Conservation (phyloP, 2,888 invertebrate species). For the Mantis religiosa region DNA sequence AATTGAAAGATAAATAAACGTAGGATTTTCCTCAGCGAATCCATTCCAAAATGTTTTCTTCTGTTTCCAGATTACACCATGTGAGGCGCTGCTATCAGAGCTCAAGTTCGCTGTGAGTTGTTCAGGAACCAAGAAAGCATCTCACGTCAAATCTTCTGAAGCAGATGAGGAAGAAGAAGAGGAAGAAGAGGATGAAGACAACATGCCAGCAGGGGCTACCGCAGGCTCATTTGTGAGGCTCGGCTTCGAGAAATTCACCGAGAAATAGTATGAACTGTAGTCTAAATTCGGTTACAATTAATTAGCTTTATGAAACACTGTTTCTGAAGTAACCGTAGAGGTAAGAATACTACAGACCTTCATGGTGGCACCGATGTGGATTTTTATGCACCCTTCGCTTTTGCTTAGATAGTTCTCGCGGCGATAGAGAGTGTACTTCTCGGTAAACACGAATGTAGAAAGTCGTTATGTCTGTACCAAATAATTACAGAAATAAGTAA, state of each 20-base stretch:
- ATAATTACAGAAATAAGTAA: background rate
- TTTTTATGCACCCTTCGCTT: background rate
- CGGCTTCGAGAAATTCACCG: background rate
- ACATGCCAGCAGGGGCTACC: background rate
- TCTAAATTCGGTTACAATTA: background rate
- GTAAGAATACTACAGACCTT: too few relatives aligned
- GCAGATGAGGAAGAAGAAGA: slow-evolving; percentile 12
- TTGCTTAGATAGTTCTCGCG: background rate
- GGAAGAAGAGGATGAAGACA: background rate
- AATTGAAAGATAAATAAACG: too few relatives aligned
- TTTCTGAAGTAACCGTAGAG: background rate
- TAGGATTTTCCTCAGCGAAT: too few relatives aligned
- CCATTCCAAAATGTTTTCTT: background rate
- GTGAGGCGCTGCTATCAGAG: slow-evolving; percentile 66
- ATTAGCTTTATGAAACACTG: background rate
- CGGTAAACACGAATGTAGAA: background rate
- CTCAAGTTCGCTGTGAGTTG: slow-evolving; percentile 67
- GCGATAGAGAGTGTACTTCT: background rate
- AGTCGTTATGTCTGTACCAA: background rate
- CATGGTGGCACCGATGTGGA: background rate
- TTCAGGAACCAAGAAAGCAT: slow-evolving; percentile 69
- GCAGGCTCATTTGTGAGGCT: background rate
- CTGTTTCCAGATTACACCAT: slow-evolving; percentile 58
- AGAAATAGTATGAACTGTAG: background rate
- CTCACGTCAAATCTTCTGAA: slow-evolving; percentile 39